phyloP scores from a whole-genome alignment of 2,888 invertebrate species.

The Gordius sp. region DNA sequence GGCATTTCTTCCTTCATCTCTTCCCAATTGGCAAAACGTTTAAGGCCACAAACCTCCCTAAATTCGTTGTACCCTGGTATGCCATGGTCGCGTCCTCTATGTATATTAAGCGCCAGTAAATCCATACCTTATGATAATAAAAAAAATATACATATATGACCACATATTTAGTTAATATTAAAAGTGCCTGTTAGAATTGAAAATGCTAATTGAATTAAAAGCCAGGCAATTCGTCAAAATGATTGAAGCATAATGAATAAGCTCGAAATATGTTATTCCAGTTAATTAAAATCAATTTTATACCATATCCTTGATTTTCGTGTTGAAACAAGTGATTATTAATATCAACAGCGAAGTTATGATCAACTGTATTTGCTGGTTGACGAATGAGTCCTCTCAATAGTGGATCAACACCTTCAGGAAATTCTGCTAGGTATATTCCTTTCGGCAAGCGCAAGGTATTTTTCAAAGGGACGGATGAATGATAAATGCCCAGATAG shows the following conservation, averaged over 20 bases:
- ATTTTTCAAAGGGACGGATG: not conserved
- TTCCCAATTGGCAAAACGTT: not conserved
- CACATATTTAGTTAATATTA: too few relatives aligned
- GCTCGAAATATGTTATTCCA: too few relatives aligned
- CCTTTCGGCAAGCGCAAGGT: not conserved
- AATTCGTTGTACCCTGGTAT: not conserved
- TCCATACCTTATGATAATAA: not conserved
- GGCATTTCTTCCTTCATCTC: not conserved
- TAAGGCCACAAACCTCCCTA: not conserved
- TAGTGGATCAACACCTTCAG: not conserved
- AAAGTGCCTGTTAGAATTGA: too few relatives aligned
- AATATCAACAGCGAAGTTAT: not conserved
- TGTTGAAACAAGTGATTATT: not conserved
- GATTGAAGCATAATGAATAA: too few relatives aligned
- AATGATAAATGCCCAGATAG: not conserved
- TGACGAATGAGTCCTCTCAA: not conserved
- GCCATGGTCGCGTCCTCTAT: not conserved
- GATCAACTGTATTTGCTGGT: not conserved
- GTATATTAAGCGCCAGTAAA: not conserved
- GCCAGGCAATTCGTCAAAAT: too few relatives aligned
- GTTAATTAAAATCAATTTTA: too few relatives aligned
- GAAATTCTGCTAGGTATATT: not conserved
- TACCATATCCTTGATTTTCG: not conserved
- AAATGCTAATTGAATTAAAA: too few relatives aligned
- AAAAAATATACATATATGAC: too few relatives aligned